Evolutionary conservation across 2,888 invertebrate genomes (phyloP).

Genomic region (Catocala nupta): DNA sequence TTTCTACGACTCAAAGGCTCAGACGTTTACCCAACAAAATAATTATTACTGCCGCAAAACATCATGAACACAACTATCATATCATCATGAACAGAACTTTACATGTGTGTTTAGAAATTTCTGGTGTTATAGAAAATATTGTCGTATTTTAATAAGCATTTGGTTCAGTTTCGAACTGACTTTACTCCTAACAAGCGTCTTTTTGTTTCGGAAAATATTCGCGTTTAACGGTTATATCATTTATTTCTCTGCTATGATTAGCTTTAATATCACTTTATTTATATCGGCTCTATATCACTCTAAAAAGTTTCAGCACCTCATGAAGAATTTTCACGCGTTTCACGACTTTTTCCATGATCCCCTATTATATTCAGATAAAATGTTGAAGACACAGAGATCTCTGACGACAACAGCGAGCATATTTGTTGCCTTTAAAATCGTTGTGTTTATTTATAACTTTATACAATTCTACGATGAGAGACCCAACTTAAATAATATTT

Average conservation of each 20-base stretch:
- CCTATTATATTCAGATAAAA: slow-evolving; percentile 12
- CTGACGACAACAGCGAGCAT: slow-evolving; percentile 8
- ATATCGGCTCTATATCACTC: slow-evolving; percentile 15
- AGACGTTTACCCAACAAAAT: background rate
- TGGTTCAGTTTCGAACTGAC: slow-evolving; percentile 27
- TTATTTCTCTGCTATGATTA: slow-evolving; percentile 21
- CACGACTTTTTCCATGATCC: slow-evolving; percentile 22
- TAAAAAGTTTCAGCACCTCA: slow-evolving; percentile 24
- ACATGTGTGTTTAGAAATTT: slow-evolving; percentile 52
- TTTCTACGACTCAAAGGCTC: background rate
- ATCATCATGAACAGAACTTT: too few relatives aligned
- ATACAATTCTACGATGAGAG: too few relatives aligned
- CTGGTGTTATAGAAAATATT: slow-evolving; percentile 20
- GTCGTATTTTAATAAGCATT: slow-evolving; percentile 20
- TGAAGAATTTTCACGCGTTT: slow-evolving; percentile 36
- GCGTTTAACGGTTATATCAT: background rate
- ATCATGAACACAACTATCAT: slow-evolving; percentile 40
- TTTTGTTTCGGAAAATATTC: too few relatives aligned
- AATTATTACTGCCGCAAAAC: background rate
- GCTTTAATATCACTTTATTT: slow-evolving; percentile 31
- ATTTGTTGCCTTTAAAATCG: too few relatives aligned
- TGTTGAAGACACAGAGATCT: slow-evolving; percentile 29
- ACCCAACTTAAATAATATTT: background rate
- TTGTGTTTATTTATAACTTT: too few relatives aligned
- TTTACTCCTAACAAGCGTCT: slow-evolving; percentile 2